Base-by-base conservation (phyloP, 1,140 invertebrate species). In the Pomacea maculata region DNA sequence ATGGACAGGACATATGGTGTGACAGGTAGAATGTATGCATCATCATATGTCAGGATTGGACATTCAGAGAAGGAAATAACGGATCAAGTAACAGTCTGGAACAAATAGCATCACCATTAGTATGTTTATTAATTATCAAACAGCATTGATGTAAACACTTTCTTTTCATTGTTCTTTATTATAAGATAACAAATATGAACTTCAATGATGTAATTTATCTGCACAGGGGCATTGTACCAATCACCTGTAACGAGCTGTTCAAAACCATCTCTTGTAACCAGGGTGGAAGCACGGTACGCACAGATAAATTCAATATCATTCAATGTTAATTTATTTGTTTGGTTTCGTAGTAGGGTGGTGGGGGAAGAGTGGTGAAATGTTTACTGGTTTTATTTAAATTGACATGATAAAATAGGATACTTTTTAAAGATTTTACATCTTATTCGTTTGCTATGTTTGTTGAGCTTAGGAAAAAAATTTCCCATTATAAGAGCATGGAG, bases 241-340 rank as follows among this genome's bases (percentile, higher is more conserved):
- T 91, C 64, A 91, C 89, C 29, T 92, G 91, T 86, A 88, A 91
- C 87, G 90, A 90, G 72, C 79, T 92, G 34, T 92, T 92, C 82
- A 88, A 92, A 83, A 87, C 87, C 19, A 90, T 92, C 71, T 64
- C 74, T n/a, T 75, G n/a, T 15, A 91, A 90, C 70, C 80, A 80
- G 79, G 87, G 89, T 78, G 11, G 84, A 15, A 85, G 85, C 64
- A 90, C 86, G 80, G 88, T 88, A 78, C 79, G 84, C 83, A n/a
- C 12, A 72, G 9, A 67, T 65, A 77, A 17, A 55, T 7, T 29
- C 34, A 54, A 61, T 2, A 73, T 65, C 6, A 19, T 8, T 54
- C 9, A 45, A 45, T 45, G 34, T 45, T 45, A 45, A 45, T 1
- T 57, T 5, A 63, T 25, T 70, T 7, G 19, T 54, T 65, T 11